Conservation (phyloP, 1,140 invertebrate genomes). For the Uloborus diversus region DNA sequence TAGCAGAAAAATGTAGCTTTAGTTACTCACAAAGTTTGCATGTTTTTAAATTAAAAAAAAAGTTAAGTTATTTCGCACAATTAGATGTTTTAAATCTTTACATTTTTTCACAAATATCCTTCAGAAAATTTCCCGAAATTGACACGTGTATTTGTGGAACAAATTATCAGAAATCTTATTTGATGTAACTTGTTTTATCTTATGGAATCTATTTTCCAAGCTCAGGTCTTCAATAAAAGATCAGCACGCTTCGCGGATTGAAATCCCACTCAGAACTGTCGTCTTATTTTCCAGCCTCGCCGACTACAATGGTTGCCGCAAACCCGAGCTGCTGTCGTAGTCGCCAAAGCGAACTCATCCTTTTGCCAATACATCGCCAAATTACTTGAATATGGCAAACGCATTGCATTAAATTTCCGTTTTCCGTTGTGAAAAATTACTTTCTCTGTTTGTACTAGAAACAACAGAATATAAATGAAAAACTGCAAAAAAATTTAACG, state of each 20-base stretch:
- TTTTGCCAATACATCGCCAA: neutral
- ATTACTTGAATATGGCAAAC: too few species aligned
- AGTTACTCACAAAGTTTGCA: neutral
- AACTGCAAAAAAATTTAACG: too few species aligned
- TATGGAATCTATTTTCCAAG: neutral
- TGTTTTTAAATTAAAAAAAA: neutral
- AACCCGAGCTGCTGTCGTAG: neutral
- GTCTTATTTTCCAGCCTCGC: conserved; percentile 35
- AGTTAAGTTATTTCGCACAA: neutral
- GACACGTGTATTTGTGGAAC: neutral
- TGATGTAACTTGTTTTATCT: neutral
- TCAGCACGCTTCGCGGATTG: neutral
- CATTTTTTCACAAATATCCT: neutral
- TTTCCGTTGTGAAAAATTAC: too few species aligned
- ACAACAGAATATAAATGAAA: too few species aligned
- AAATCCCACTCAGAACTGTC: conserved; percentile 12
- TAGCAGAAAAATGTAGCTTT: neutral
- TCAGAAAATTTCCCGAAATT: neutral
- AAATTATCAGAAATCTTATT: neutral
- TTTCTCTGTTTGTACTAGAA: too few species aligned
- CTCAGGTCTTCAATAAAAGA: neutral
- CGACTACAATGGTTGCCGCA: conserved; percentile 38
- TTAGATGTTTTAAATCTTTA: neutral
- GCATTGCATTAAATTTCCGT: too few species aligned
- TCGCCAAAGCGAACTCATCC: conserved; percentile 2